phyloP scores from a whole-genome alignment of 2,797 vertebrate genomes.

The Sibirionetta formosa region DNA sequence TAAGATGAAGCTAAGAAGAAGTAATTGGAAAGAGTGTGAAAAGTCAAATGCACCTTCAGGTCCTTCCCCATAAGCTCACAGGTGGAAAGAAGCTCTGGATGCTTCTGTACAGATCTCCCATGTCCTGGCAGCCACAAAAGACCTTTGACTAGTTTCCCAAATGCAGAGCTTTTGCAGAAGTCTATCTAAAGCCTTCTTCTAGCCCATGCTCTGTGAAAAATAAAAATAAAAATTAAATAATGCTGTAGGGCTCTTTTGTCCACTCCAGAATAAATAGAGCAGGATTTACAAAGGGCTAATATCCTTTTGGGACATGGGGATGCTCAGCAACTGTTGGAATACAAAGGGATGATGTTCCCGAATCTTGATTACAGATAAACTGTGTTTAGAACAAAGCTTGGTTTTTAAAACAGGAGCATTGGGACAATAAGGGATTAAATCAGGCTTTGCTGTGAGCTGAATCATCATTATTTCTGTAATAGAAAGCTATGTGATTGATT shows the following conservation, averaged over 20 bases:
- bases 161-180: not conserved
- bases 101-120: not conserved
- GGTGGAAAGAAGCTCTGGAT: not conserved
- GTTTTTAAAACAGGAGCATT: not conserved
- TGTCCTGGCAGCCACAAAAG: not conserved
- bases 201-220: not conserved
- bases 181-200: not conserved
- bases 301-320: not conserved
- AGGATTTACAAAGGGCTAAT: not conserved
- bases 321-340: not conserved
- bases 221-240: no score
- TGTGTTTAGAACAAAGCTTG: not conserved
- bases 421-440: not conserved
- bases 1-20: not conserved
- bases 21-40: not conserved
- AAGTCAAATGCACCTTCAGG: not conserved
- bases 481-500: not conserved
- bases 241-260: not conserved
- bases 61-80: not conserved
- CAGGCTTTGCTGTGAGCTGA: not conserved
- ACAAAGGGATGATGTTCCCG: not conserved
- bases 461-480: not conserved
- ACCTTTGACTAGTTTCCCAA: not conserved
- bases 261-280: not conserved
- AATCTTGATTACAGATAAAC: not conserved